These are phyloP conservation scores for Oscheius sp. DNA, from an alignment of 2,888 invertebrate species.

Conservation along the genomic window DNA sequence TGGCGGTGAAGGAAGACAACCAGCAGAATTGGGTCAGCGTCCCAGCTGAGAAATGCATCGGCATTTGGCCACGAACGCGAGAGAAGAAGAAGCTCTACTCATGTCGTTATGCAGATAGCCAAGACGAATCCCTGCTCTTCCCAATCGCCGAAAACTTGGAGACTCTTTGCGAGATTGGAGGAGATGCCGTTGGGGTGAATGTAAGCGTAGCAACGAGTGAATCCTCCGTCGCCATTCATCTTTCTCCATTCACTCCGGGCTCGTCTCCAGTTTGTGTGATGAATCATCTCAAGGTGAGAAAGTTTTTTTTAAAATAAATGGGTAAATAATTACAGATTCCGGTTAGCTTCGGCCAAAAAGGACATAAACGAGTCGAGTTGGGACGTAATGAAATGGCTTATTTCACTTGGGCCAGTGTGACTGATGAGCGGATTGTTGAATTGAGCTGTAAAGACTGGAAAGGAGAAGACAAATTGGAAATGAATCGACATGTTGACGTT, in stretches of 20 bases:
- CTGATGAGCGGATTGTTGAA: slow-evolving; percentile 48
- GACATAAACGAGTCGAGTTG: slow-evolving; percentile 39
- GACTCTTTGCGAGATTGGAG: slow-evolving; percentile 71
- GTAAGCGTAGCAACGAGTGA: slow-evolving; percentile 88
- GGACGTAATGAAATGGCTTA: slow-evolving; percentile 47
- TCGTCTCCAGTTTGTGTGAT: slow-evolving; percentile 89
- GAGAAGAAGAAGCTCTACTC: slow-evolving; percentile 72
- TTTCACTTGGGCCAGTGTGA: slow-evolving; percentile 58
- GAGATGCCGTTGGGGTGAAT: slow-evolving; percentile 69
- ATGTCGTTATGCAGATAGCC: slow-evolving; percentile 76
- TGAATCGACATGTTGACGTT: slow-evolving; percentile 50
- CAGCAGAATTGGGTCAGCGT: slow-evolving; percentile 56
- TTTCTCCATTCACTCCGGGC: slow-evolving; percentile 84
- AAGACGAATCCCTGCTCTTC: slow-evolving; percentile 81
- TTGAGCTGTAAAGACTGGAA: slow-evolving; percentile 49
- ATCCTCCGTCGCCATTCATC: slow-evolving; percentile 85
- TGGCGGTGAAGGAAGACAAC: slow-evolving; percentile 63
- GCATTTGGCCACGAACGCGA: slow-evolving; percentile 82
- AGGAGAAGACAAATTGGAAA: slow-evolving; percentile 55
- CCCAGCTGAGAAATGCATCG: slow-evolving; percentile 75
- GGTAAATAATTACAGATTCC: slow-evolving; percentile 42
- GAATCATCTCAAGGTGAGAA: slow-evolving; percentile 76
- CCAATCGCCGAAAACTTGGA: slow-evolving; percentile 85
- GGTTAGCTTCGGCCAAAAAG: slow-evolving; percentile 54
- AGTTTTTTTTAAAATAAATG: too few relatives aligned